Evolutionary conservation across 1,140 invertebrate species (phyloP).

Genomic region (Anoplolepis gracilipes): DNA sequence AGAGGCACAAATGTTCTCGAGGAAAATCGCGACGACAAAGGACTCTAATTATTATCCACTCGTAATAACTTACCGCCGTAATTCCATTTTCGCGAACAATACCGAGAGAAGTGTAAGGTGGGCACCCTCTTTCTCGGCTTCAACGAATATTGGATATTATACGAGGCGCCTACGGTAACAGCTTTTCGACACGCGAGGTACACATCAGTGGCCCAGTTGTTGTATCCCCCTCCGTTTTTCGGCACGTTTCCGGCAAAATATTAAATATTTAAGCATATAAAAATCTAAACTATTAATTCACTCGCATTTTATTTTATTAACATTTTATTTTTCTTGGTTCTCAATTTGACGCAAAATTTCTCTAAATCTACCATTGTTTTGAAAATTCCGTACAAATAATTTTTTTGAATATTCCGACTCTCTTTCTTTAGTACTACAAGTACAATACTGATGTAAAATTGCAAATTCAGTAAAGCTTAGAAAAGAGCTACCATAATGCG

Average conservation of each 20-base stretch:
- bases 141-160: slow-evolving; percentile 81
- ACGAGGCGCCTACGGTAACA: slow-evolving; percentile 75
- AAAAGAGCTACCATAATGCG: background rate
- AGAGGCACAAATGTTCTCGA: background rate
- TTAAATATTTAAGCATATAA: slow-evolving; percentile 55
- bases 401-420: too few species aligned
- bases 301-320: background rate
- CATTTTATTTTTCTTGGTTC: background rate
- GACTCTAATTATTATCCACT: slow-evolving; percentile 73
- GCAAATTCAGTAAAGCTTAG: background rate
- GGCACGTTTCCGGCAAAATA: slow-evolving; percentile 45
- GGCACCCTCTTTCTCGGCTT: slow-evolving; percentile 66
- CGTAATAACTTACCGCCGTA: slow-evolving; percentile 76
- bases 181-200: slow-evolving; percentile 77
- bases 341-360: background rate
- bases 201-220: slow-evolving; percentile 75
- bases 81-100: slow-evolving; percentile 78
- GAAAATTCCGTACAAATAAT: background rate
- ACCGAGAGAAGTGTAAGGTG: slow-evolving; percentile 59
- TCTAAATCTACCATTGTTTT: background rate
- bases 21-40: slow-evolving; percentile 62
- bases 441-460: background rate
- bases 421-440: background rate
- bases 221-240: slow-evolving; percentile 66
- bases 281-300: slow-evolving; percentile 19